Evolutionary conservation across 2,888 invertebrate genomes (phyloP).

Genomic region (Gastrophysa polygoni): DNA sequence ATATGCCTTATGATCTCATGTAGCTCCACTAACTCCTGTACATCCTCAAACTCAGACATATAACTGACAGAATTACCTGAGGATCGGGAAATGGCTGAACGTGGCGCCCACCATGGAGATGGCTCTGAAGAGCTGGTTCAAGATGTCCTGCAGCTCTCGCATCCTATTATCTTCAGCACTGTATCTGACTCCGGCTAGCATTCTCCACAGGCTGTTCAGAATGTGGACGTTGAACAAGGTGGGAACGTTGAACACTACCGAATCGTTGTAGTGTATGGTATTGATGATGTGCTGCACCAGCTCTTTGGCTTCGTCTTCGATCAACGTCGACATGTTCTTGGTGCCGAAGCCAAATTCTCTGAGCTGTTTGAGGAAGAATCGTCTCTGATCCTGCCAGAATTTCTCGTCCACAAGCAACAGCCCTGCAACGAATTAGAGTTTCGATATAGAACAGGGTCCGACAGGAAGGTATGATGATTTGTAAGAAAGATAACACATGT

Average conservation of each 20-base stretch:
- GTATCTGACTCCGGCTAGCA: slow-evolving; percentile 81
- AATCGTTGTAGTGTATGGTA: slow-evolving; percentile 56
- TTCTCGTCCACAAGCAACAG: slow-evolving; percentile 76
- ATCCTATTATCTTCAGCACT: slow-evolving; percentile 73
- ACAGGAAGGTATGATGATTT: too few relatives aligned
- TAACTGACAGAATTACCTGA: background rate
- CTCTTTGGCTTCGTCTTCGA: slow-evolving; percentile 72
- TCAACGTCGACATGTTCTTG: slow-evolving; percentile 74
- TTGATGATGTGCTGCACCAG: slow-evolving; percentile 64
- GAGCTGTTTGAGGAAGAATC: slow-evolving; percentile 77
- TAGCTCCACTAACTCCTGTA: too few relatives aligned
- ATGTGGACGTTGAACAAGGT: slow-evolving; percentile 78
- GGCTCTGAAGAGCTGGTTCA: slow-evolving; percentile 73
- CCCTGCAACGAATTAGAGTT: slow-evolving; percentile 35
- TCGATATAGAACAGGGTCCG: background rate
- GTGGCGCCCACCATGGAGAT: slow-evolving; percentile 82
- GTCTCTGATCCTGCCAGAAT: slow-evolving; percentile 69
- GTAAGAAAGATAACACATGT: too few relatives aligned
- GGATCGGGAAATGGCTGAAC: slow-evolving; percentile 77
- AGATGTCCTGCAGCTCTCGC: slow-evolving; percentile 68
- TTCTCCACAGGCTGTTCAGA: slow-evolving; percentile 81
- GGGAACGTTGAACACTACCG: slow-evolving; percentile 63
- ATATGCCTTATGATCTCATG: too few relatives aligned
- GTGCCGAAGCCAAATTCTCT: slow-evolving; percentile 84
- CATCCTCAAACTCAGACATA: too few relatives aligned